A percentile compares a stretch with the other conserved stretches of the same genome.
These are phyloP conservation scores for Ptychobarbus kaznakovi DNA, from an alignment of 2,797 vertebrate genomes.

Conservation along the genomic window DNA sequence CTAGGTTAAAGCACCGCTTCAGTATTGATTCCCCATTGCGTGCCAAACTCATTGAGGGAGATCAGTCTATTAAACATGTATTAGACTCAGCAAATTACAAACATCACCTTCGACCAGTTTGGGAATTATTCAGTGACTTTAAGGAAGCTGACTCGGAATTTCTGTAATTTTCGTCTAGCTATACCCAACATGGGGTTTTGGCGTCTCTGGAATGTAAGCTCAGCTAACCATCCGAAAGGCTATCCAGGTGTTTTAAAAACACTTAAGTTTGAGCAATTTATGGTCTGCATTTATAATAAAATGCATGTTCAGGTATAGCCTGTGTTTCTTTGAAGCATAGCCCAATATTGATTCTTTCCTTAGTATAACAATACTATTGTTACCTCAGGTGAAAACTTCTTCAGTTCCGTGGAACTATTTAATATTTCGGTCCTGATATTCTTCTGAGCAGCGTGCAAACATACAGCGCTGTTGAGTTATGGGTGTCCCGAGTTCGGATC, in stretches of 20 bases:
- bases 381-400: background rate
- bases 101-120: background rate
- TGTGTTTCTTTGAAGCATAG: background rate
- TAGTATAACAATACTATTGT: background rate
- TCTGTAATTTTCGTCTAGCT: background rate
- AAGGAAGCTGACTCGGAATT: background rate
- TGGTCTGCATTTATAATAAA: background rate
- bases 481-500: background rate
- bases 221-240: background rate
- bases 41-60: background rate
- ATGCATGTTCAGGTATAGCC: background rate
- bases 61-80: background rate
- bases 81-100: background rate
- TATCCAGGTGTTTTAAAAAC: background rate
- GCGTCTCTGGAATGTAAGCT: background rate
- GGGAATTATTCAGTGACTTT: background rate
- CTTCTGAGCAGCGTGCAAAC: background rate
- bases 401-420: background rate
- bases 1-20: background rate
- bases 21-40: background rate
- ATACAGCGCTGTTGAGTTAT: background rate
- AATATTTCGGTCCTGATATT: background rate
- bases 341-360: background rate
- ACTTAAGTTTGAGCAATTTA: background rate
- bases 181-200: background rate